Evolutionary conservation across 1,140 invertebrate genomes (phyloP).

Genomic region (Bombus waltoni): DNA sequence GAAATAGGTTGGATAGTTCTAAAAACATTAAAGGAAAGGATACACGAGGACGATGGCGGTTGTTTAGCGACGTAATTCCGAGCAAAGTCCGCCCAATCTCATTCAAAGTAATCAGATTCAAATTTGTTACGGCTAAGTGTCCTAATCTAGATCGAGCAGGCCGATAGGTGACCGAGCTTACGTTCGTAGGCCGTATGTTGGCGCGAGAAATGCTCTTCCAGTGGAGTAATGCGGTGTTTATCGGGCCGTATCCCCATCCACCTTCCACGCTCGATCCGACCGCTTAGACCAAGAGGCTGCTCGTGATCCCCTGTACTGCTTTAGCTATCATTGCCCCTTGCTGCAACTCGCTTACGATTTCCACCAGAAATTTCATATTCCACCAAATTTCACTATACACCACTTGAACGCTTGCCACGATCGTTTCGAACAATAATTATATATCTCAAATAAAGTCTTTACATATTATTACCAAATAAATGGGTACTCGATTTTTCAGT

Average conservation of each 20-base stretch:
- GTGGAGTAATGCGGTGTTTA: constrained; percentile 78
- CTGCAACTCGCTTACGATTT: constrained; percentile 57
- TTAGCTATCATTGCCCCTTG: constrained; percentile 69
- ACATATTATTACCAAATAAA: neutral
- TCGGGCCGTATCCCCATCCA: constrained; percentile 75
- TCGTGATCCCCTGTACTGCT: constrained; percentile 69
- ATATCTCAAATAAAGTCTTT: neutral
- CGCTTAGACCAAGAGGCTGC: constrained; percentile 71
- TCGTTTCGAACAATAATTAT: neutral
- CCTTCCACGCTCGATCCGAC: constrained; percentile 64
- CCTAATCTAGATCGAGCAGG: constrained; percentile 65
- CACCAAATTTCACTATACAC: constrained; percentile 3
- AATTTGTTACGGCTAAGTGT: constrained; percentile 60
- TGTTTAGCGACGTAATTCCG: constrained; percentile 15
- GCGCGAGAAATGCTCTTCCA: constrained; percentile 71
- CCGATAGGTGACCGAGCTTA: constrained; percentile 70
- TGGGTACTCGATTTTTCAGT: neutral
- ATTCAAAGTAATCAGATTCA: constrained; percentile 55
- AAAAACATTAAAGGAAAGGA: neutral
- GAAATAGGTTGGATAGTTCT: neutral
- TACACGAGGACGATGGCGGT: neutral
- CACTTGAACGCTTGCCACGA: neutral
- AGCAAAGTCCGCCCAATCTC: constrained; percentile 34
- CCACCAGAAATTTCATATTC: constrained; percentile 37
- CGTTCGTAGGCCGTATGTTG: constrained; percentile 64